Base-by-base conservation (phyloP, 2,888 invertebrate genomes). In the Atethmia centrago region DNA sequence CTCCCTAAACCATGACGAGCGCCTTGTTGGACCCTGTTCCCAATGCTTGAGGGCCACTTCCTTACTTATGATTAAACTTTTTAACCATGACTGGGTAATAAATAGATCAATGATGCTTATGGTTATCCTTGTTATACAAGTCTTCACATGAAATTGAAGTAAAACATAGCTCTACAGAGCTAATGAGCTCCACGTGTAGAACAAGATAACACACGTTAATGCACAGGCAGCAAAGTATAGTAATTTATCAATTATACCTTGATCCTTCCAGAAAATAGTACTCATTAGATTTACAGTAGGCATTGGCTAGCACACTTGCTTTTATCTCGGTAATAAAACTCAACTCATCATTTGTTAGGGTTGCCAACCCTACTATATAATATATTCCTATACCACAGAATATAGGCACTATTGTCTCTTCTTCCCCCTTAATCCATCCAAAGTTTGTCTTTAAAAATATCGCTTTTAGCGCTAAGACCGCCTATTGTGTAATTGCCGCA, bases 161-260 rank as follows among this genome's bases (percentile, higher is more conserved):
- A 25, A 47, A 47, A 64, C 47, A 66, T 40, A 31, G 12, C 19
- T 45, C 28, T 36, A 68, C n/a, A 21, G 21, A 65, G 21, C 31
- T 70, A 79, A 74, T 74, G 69, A 74, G 31, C 3, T 8, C n/a
- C 74, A 79, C 61, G 79, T 79, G 79, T 62, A 69, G 12, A 59
- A n/a, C 36, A 58, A n/a, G 51, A 74, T 74, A 69, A 65, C 40
- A 73, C 19, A 66, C 47, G 36, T 3, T 71, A 71, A 53, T 55
- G 36, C 56, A 42, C 7, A 58, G 55, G 28, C 45, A 64, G 25
- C n/a, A 47, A 53, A 7, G 58, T 55, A 65, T 55, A 61, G 45
- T 62, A 55, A 71, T 71, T 71, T 71, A 77, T 61, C 61, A 71
- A 55, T 71, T 71, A 42, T 45, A 59, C 42, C 19, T 77, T 71